A percentile compares a stretch with the other conserved stretches of the same genome.
Conservation (phyloP, 2,797 vertebrate genomes). For the Danio choprae region DNA sequence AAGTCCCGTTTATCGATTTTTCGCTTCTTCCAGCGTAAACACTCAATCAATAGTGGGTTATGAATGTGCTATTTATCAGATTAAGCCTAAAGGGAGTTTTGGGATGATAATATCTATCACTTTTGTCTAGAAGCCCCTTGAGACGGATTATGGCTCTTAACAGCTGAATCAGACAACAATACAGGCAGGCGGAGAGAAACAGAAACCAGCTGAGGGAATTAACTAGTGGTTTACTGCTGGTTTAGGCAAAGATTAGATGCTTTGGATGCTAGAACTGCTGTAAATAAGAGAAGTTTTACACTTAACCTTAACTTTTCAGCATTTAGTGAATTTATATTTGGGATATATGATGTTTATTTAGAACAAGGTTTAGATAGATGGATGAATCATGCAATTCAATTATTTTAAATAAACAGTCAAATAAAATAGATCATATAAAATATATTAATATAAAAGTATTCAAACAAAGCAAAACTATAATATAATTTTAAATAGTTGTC, state of each 20-base stretch:
- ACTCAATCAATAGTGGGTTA: constrained; percentile 41
- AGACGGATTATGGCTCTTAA: constrained; percentile 25
- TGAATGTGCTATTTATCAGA: constrained; percentile 51
- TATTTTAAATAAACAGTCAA: no score
- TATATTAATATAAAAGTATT: no score
- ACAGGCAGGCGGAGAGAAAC: background rate
- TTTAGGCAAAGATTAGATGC: background rate
- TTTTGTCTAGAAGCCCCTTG: constrained; percentile 16
- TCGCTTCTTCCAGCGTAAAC: constrained; percentile 32
- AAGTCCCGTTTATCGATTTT: constrained; percentile 26
- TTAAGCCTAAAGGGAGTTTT: constrained; percentile 32
- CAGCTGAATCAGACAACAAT: background rate
- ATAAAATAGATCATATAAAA: no score
- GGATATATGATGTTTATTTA: no score
- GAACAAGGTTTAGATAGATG: no score
- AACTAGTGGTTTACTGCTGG: background rate
- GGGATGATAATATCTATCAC: constrained; percentile 41
- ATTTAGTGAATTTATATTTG: no score
- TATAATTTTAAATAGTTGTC: no score
- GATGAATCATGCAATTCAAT: no score
- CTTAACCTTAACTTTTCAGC: no score
- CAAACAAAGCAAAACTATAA: no score
- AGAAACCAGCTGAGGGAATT: background rate
- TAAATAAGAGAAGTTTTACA: background rate
- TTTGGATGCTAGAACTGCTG: background rate